Percentiles rank a stretch among this genome's conserved stretches.
Conservation (phyloP, 2,797 vertebrate species). For the Microhierax caerulescens region DNA sequence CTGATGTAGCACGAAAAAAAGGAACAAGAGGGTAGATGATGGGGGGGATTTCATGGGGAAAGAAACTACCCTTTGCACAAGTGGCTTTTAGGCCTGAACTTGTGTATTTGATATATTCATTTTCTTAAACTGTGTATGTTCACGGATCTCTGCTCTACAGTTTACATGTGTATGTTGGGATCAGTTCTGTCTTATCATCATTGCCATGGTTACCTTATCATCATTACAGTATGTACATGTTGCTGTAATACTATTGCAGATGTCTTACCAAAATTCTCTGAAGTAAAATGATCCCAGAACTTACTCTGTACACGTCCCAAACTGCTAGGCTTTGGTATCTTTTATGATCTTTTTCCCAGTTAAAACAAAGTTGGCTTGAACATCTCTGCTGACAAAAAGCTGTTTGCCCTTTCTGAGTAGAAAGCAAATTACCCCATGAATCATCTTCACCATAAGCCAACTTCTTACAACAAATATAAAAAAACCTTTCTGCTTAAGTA, state of each 20-base stretch:
- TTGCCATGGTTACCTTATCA: conserved; percentile 55
- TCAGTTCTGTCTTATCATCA: conserved; percentile 9
- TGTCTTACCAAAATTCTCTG: conserved; percentile 3
- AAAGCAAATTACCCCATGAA: neutral
- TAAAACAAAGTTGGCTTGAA: neutral
- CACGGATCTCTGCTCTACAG: neutral
- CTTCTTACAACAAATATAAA: neutral
- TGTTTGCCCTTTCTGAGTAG: neutral
- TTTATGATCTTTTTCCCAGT: neutral
- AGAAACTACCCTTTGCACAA: neutral
- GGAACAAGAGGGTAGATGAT: neutral
- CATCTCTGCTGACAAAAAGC: neutral
- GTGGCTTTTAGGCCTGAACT: neutral
- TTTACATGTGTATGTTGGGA: neutral
- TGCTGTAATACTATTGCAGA: neutral
- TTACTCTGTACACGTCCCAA: neutral
- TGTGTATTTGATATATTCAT: neutral
- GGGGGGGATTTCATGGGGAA: neutral
- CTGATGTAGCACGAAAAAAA: neutral
- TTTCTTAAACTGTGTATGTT: neutral
- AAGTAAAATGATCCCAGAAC: neutral
- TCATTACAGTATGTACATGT: neutral
- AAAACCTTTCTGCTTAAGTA: neutral
- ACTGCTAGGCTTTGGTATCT: neutral
- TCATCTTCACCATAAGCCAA: neutral